phyloP scores from a whole-genome alignment of 2,888 invertebrate genomes.

The Dione vanillae region DNA sequence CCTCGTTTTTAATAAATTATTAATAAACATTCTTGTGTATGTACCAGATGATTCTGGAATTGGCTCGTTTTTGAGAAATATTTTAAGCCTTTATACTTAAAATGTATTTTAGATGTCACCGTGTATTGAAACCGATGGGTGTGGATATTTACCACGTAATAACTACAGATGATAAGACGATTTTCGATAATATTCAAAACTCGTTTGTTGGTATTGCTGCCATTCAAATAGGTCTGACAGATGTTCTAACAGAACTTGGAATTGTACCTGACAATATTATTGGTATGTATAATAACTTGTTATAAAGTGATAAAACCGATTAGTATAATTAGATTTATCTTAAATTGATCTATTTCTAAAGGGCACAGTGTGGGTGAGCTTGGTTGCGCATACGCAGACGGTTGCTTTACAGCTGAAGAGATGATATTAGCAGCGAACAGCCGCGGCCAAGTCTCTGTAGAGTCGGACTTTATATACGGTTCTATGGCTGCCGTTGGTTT shows the following conservation, averaged over 20 bases:
- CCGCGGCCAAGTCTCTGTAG: constrained; percentile 88
- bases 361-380: constrained; percentile 98
- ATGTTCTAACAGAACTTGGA: constrained; percentile 76
- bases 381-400: constrained; percentile 97
- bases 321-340: neutral
- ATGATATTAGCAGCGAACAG: constrained; percentile 92
- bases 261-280: constrained; percentile 89
- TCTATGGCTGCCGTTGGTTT: constrained; percentile 95
- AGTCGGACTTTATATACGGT: constrained; percentile 87
- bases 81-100: too few relatives aligned
- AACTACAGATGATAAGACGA: constrained; percentile 84
- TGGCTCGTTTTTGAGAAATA: neutral
- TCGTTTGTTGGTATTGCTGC: constrained; percentile 91
- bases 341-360: constrained; percentile 44
- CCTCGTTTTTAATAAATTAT: too few relatives aligned
- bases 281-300: constrained; percentile 74
- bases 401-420: constrained; percentile 93
- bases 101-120: neutral
- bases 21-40: too few relatives aligned
- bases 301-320: neutral
- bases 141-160: constrained; percentile 87
- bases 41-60: too few relatives aligned
- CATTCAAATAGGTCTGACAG: constrained; percentile 83
- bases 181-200: constrained; percentile 83
- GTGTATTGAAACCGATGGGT: constrained; percentile 60